phyloP scores from a whole-genome alignment of 2,888 invertebrate genomes.

The Pyrrhosoma nymphula region DNA sequence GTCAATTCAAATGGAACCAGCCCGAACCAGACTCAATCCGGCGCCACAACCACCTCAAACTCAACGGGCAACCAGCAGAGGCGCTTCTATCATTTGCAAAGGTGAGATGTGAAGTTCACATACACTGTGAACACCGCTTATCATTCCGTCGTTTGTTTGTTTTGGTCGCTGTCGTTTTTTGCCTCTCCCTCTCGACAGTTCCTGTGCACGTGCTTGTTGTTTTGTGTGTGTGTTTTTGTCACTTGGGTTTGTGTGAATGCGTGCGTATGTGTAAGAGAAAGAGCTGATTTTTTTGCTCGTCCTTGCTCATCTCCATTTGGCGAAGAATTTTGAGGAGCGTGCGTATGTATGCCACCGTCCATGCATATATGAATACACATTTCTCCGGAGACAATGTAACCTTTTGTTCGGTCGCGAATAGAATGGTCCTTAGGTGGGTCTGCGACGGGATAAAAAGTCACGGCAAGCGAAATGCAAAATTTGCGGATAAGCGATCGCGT shows the following conservation, averaged over 20 bases:
- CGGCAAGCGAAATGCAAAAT: background rate
- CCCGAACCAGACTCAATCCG: background rate
- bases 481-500: background rate
- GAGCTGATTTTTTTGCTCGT: background rate
- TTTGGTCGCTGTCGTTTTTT: background rate
- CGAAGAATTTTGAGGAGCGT: background rate
- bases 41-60: background rate
- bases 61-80: constrained; percentile 23
- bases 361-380: background rate
- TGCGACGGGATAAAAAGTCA: background rate
- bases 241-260: background rate
- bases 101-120: constrained; percentile 28
- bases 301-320: background rate
- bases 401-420: constrained; percentile 4
- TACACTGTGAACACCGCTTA: too few species aligned
- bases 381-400: background rate
- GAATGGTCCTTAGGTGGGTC: background rate
- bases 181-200: background rate
- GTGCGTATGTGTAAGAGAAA: background rate
- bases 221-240: background rate
- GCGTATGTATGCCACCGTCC: background rate
- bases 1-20: background rate
- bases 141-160: background rate
- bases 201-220: background rate
- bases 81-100: constrained; percentile 46